Evolutionary conservation across 2,113 vertebrate genomes (phyloP), one percentile per base, ranked within the genome.

Genomic region (Nestor notabilis): DNA sequence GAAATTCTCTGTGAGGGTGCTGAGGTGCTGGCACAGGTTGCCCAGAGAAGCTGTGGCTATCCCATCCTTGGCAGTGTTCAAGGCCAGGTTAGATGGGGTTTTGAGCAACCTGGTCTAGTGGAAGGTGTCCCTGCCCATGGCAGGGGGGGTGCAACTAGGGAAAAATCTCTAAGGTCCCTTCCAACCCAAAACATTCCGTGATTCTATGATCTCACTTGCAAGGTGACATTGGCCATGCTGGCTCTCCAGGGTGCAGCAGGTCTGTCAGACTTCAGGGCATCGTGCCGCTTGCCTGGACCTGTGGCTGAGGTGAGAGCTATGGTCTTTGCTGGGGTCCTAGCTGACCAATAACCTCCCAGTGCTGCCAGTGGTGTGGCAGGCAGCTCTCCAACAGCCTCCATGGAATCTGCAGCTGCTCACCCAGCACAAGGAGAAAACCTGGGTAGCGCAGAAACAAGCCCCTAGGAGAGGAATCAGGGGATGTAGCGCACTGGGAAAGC

Each of bases 141-240:
- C 35, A 53, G 11, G 11, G 11, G 9, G 1, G 3, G 56, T 70
- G 14, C 35, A 87, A 29, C 47, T 29, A 25, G 49, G n/a, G n/a
- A n/a, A n/a, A n/a, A n/a, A n/a, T 50, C 13, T 63, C 55, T 37
- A 49, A 76, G 31, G 16, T 64, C 19, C 29, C 13, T 56, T 50
- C 49, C 37, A 44, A 9, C 33, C 27, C 49, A n/a, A 50, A 50
- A 11, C 13, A 16, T 44, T 17, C 24, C 3, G 4, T 3, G 9
- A 5, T 70, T 37, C 63, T 64, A 6, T 56, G 41, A 17, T 79
- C 41, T 17, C 1, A 3, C 50, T 78, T 4, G 4, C 1, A 13
- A 53, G 53, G 46, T 17, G 49, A 31, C 0, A 0, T 41, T 64
- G 35, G 12, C 49, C 0, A 0, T 44, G 49, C 37, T 29, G 46